Conservation (phyloP, 2,888 invertebrate species). For the Ditylenchus weischeri region DNA sequence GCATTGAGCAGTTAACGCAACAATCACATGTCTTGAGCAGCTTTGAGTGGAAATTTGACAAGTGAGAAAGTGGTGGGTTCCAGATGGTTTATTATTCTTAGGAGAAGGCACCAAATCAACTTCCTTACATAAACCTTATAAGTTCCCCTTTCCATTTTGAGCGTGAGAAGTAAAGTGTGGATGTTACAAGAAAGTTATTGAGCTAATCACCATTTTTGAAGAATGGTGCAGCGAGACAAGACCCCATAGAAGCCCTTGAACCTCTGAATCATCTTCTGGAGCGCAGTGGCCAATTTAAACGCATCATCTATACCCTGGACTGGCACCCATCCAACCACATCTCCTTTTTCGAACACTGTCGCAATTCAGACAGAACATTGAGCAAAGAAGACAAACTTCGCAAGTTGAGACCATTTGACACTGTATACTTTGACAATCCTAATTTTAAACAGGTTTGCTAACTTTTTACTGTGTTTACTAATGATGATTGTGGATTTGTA, state of each 20-base stretch:
- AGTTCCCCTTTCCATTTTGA: too few species aligned
- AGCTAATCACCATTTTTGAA: constrained; percentile 17
- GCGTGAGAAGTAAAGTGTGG: too few species aligned
- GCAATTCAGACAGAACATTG: constrained; percentile 47
- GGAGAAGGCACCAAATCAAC: too few species aligned
- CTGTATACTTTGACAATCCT: constrained; percentile 84
- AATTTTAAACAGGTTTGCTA: constrained; percentile 70
- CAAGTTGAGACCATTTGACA: constrained; percentile 70
- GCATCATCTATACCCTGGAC: constrained; percentile 76
- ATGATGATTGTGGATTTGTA: constrained; percentile 10
- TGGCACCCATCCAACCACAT: constrained; percentile 96
- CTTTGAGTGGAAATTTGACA: too few species aligned
- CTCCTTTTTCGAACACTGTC: constrained; percentile 83
- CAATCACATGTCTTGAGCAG: too few species aligned
- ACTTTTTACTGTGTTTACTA: neutral
- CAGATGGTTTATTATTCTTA: too few species aligned
- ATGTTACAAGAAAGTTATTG: neutral
- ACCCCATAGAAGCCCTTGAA: constrained; percentile 50
- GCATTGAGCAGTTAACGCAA: too few species aligned
- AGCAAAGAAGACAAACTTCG: constrained; percentile 42
- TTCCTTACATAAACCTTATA: too few species aligned
- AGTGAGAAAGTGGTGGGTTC: too few species aligned
- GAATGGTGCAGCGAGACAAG: constrained; percentile 50
- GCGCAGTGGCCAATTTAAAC: constrained; percentile 35
- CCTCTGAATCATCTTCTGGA: constrained; percentile 44